Percentiles rank a stretch among this genome's conserved stretches.
Evolutionary conservation across 2,888 invertebrate species (phyloP).

Genomic region (Chironomus tentans): DNA sequence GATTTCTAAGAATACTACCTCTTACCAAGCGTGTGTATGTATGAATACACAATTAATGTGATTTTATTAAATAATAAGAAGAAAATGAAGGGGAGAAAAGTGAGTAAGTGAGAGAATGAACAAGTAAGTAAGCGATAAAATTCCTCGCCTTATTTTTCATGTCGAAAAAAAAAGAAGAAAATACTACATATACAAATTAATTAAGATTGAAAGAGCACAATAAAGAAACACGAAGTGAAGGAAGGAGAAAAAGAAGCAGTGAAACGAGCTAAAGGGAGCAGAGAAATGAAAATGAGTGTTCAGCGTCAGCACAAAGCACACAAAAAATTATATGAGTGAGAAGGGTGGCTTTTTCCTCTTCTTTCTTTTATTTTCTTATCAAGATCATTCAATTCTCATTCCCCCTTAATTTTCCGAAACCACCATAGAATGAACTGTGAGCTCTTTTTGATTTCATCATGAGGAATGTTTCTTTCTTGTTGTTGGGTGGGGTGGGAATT

Average conservation of each 20-base stretch:
- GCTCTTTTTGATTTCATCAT: background rate
- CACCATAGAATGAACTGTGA: background rate
- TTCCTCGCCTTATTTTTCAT: background rate
- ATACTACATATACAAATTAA: constrained; percentile 12
- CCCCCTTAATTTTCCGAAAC: background rate
- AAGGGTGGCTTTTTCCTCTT: background rate
- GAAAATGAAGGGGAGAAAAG: background rate
- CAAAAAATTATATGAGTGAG: background rate
- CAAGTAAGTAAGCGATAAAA: background rate
- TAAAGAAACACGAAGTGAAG: background rate
- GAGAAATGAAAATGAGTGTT: background rate
- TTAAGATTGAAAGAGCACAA: constrained; percentile 3
- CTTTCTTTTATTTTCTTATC: background rate
- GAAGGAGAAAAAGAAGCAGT: background rate
- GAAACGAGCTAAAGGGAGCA: too few species aligned
- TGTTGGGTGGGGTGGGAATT: background rate
- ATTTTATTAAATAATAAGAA: background rate
- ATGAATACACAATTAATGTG: constrained; percentile 9
- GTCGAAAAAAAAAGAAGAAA: background rate
- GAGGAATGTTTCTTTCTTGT: background rate
- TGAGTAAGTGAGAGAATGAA: background rate
- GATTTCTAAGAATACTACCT: background rate
- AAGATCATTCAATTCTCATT: background rate
- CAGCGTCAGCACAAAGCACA: background rate
- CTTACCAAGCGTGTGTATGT: background rate